These are phyloP conservation scores for Octodon degus DNA, from an alignment of 2,113 vertebrate genomes.

Conservation along the genomic window DNA sequence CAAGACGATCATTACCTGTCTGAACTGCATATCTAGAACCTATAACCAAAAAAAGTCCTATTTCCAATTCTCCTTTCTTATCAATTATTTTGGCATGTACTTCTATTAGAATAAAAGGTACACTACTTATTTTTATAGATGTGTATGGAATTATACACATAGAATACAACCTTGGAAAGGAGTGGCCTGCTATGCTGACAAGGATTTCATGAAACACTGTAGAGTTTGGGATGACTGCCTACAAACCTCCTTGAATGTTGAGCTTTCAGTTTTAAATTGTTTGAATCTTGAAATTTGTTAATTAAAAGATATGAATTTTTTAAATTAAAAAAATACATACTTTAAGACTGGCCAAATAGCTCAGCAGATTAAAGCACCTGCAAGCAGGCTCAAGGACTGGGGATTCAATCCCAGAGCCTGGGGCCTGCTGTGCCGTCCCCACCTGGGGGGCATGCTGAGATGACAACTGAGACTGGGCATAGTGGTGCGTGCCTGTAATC, in stretches of 20 bases:
- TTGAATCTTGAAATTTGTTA: background rate
- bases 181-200: background rate
- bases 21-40: too few species aligned
- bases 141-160: background rate
- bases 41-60: background rate
- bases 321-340: background rate
- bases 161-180: background rate
- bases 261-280: background rate
- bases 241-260: background rate
- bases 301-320: background rate
- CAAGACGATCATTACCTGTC: too few species aligned
- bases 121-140: background rate
- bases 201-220: background rate
- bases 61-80: background rate
- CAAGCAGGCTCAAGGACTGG: too few species aligned
- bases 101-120: background rate
- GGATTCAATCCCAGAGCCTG: too few species aligned
- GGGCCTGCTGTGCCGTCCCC: too few species aligned
- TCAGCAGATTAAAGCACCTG: too few species aligned
- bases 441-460: too few species aligned
- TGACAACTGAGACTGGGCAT: too few species aligned
- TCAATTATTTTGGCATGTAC: background rate
- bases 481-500: too few species aligned
- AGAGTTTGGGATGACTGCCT: background rate
- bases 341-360: background rate